Base-by-base conservation (phyloP, 2,888 invertebrate genomes). In the Idaea aversata region DNA sequence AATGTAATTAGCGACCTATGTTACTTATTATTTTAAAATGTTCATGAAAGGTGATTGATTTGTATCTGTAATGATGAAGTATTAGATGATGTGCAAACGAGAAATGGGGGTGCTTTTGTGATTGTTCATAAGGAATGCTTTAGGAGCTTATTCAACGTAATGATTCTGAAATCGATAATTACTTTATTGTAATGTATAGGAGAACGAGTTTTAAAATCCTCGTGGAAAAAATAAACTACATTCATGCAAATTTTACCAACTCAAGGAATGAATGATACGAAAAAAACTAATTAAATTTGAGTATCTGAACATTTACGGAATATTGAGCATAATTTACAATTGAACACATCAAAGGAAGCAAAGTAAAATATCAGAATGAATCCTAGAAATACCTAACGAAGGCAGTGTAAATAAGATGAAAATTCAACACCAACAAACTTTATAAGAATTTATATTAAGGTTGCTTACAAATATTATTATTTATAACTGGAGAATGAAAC, bases 311-410 rank as follows among this genome's bases (percentile, higher is more conserved):
- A 75, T 79, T 77, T 75, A 76, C 77, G 80, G 81, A 78, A 80
- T 75, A 85, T 89, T 91, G 90, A 90, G 90, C 90, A 89, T 84
- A 86, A 85, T 87, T 74, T 85, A 86, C 83, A 80, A 81, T 85
- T 88, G 90, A 91, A 90, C 90, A 90, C 90, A 90, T 88, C 75
- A 80, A 87, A 86, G 88, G 88, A 89, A 90, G 89, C 87, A 82
- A 88, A 83, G 77, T 81, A 80, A 77, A 78, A 77, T 74, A 78
- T 79, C 70, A 76, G 73, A 47, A 47, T 73, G 74, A 79, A 77
- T 75, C 72, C 77, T 68, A 67, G 73, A 86, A 85, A 84, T 82
- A 82, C 81, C 82, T 81, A 78, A 65, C 25, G 60, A 66, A 65
- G 62, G 62, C 57, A 78, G 68, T 66, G 65, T 61, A 65, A 66